phyloP scores from a whole-genome alignment of 35 echinoderm and acorn worm species.

The Holothuria glaberrima region DNA sequence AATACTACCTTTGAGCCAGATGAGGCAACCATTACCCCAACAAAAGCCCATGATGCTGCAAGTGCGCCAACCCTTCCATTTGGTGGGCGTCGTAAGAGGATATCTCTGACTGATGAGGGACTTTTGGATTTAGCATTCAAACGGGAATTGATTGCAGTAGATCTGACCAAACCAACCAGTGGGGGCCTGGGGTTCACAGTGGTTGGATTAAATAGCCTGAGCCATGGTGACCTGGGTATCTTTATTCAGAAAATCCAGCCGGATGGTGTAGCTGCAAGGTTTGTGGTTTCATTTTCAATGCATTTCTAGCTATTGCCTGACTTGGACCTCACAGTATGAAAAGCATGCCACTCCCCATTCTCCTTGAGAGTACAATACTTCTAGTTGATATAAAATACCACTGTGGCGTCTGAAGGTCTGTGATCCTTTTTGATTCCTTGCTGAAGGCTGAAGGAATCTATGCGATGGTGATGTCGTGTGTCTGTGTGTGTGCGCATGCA shows the following conservation, averaged over 20 bases:
- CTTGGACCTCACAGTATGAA: too few relatives aligned
- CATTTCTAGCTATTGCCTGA: too few relatives aligned
- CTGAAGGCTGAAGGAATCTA: too few relatives aligned
- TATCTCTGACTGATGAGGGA: constrained; percentile 48
- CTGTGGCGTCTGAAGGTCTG: too few relatives aligned
- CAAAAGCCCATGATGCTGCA: constrained; percentile 48
- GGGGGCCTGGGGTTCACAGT: constrained; percentile 96
- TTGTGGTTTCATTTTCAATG: too few relatives aligned
- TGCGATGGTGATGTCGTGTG: too few relatives aligned
- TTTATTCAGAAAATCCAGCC: constrained; percentile 98
- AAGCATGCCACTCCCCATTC: too few relatives aligned
- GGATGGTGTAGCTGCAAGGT: constrained; percentile 83
- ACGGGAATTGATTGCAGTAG: constrained; percentile 75
- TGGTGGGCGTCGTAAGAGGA: not conserved
- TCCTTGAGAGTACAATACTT: too few relatives aligned
- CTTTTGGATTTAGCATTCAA: constrained; percentile 73
- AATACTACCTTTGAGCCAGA: constrained; percentile 70
- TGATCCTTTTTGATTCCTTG: too few relatives aligned
- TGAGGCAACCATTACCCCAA: constrained; percentile 49
- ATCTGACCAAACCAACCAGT: constrained; percentile 80
- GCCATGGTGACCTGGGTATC: constrained; percentile 90
- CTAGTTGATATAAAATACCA: too few relatives aligned
- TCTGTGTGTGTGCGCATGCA: too few relatives aligned
- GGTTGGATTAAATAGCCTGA: constrained; percentile 92
- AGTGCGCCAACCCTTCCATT: constrained; percentile 1